phyloP scores from a whole-genome alignment of 2,797 vertebrate species.

The Gambusia yucatana region DNA sequence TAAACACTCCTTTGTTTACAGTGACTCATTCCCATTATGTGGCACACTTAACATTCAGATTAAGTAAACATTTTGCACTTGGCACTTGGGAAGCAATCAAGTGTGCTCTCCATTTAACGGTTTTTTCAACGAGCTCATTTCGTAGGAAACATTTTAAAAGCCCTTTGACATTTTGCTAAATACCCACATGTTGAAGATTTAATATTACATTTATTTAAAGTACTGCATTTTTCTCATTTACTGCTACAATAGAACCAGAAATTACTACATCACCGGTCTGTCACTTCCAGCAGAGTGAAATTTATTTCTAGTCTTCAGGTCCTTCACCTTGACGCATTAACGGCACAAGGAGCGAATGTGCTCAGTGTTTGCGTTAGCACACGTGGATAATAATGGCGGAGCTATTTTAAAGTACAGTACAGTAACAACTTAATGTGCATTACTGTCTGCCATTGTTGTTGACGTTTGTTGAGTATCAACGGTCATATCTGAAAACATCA shows the following conservation, averaged over 20 bases:
- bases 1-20: neutral
- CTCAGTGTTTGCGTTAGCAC: no score
- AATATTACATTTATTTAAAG: neutral
- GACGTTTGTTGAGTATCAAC: no score
- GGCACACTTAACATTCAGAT: neutral
- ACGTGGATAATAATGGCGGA: no score
- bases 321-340: neutral
- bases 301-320: neutral
- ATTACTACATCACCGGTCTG: neutral
- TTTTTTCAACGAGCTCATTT: neutral
- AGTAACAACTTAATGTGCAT: no score
- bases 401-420: no score
- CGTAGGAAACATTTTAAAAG: neutral
- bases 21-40: slow-evolving; percentile 1
- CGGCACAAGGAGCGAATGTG: no score
- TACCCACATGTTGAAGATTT: neutral
- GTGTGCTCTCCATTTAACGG: neutral
- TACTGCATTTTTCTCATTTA: neutral
- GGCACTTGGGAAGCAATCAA: neutral
- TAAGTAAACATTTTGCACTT: neutral
- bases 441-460: no score
- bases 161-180: neutral
- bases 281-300: neutral
- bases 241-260: neutral
- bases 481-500: no score